Base-by-base conservation (phyloP, 2,888 invertebrate species). In the Heliconius erato region DNA sequence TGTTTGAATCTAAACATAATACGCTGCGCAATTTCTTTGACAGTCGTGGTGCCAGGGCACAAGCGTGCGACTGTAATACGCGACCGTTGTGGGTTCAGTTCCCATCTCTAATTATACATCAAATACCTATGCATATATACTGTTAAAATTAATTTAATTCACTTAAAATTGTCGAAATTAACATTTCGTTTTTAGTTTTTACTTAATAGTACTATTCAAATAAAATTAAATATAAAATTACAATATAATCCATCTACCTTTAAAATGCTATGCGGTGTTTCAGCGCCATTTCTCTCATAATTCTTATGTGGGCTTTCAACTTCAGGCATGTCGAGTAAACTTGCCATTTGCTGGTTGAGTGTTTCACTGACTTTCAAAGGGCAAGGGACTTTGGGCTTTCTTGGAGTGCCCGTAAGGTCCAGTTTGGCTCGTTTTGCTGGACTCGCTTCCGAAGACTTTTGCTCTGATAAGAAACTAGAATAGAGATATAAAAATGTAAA, bases 211-310 rank as follows among this genome's bases (percentile, higher is more conserved):
- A 54, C 5, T n/a, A 63, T 26, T 26, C 12, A 65, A n/a, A 28
- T 4, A 65, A 69, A n/a, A 71, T 12, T 26, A 26, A 14, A 71
- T 44, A 44, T 44, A 49, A 19, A 72, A 40, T 26, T 72, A 71
- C 5, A 71, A 14, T 14, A 71, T n/a, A 71, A n/a, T 3, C 12
- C 1, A 28, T 32, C 2, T 86, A 96, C 97, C 95, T 97, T 97
- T 16, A 97, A 92, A 86, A 97, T 97, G 83, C 97, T 97, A 82
- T 97, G 97, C 1, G 97, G 97, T 0, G 97, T 97, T 0, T 91
- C 93, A 0, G 93, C 91, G 14, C 92, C 91, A 23, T 89, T 88
- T 4, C 91, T 83, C 87, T 35, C 91, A 35, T 84, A 91, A 12
- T 86, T 28, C 32, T 88, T 89, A 76, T 86, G 88, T 0, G 94